Evolutionary conservation across 1,140 invertebrate genomes (phyloP).

Genomic region (Apolygus lucorum): DNA sequence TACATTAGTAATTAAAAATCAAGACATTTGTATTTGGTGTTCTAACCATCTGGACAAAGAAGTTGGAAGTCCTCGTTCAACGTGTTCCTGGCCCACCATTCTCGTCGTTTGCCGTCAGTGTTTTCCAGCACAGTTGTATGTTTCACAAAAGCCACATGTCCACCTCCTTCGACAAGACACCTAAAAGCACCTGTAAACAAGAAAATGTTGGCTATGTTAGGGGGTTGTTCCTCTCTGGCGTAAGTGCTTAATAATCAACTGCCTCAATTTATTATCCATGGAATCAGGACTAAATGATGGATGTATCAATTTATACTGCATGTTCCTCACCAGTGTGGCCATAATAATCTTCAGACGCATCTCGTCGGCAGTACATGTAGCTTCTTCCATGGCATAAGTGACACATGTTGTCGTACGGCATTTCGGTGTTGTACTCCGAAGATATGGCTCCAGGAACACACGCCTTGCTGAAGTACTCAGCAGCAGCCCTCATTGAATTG

Average conservation of each 20-base stretch:
- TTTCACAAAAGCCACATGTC: slow-evolving; percentile 89
- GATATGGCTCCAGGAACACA: slow-evolving; percentile 85
- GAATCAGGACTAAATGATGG: no score
- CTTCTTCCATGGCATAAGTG: slow-evolving; percentile 86
- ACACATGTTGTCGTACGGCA: slow-evolving; percentile 84
- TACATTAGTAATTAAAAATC: no score
- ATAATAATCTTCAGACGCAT: slow-evolving; percentile 81
- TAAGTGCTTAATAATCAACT: neutral
- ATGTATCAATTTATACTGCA: slow-evolving; percentile 1
- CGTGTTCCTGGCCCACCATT: slow-evolving; percentile 89
- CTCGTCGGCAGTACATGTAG: slow-evolving; percentile 67
- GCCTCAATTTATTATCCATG: neutral
- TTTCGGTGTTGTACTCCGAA: slow-evolving; percentile 67
- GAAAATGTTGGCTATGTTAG: slow-evolving; percentile 22
- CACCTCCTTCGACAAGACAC: slow-evolving; percentile 89
- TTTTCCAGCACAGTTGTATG: slow-evolving; percentile 86
- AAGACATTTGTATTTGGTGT: neutral
- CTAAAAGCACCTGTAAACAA: slow-evolving; percentile 60
- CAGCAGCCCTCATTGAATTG: slow-evolving; percentile 76
- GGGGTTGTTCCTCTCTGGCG: neutral
- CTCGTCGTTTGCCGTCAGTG: slow-evolving; percentile 76
- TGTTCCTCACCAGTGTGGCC: slow-evolving; percentile 64
- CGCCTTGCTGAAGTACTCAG: slow-evolving; percentile 85
- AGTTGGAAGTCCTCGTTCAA: slow-evolving; percentile 87
- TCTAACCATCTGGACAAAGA: slow-evolving; percentile 78